Conservation (phyloP, 1,140 invertebrate species). For the Pararge aegeria region DNA sequence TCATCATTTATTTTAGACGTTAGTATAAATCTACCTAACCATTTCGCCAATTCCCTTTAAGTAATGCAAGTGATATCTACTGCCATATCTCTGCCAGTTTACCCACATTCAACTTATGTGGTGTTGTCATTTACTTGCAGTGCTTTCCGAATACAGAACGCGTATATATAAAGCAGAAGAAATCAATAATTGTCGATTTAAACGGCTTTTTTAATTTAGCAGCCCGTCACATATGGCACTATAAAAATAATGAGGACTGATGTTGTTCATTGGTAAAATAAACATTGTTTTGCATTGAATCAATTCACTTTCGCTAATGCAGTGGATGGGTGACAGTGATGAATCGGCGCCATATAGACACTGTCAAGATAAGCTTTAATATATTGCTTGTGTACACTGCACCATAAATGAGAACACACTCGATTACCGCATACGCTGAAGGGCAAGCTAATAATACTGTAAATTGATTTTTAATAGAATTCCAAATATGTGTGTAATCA, state of each 20-base stretch:
- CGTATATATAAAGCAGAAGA: too few species aligned
- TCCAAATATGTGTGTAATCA: neutral
- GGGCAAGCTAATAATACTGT: constrained; percentile 21
- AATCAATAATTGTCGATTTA: too few species aligned
- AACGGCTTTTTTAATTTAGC: too few species aligned
- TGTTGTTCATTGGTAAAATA: constrained; percentile 28
- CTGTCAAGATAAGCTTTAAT: constrained; percentile 69
- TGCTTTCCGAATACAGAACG: too few species aligned
- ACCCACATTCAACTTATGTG: too few species aligned
- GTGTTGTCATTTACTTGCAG: too few species aligned
- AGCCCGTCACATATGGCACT: constrained; percentile 23
- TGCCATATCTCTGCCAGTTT: too few species aligned
- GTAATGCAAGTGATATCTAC: too few species aligned
- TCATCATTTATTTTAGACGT: too few species aligned
- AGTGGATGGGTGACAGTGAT: constrained; percentile 54
- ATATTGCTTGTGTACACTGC: constrained; percentile 54
- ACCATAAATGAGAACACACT: constrained; percentile 48
- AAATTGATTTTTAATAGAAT: neutral
- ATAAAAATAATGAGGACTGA: constrained; percentile 26
- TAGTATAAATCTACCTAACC: too few species aligned
- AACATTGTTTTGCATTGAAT: constrained; percentile 42
- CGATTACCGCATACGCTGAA: constrained; percentile 40
- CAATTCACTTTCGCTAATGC: constrained; percentile 54
- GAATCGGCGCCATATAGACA: constrained; percentile 61
- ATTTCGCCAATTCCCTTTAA: too few species aligned